phyloP scores from a whole-genome alignment of 2,888 invertebrate genomes.

The Choristoneura rosaceana region DNA sequence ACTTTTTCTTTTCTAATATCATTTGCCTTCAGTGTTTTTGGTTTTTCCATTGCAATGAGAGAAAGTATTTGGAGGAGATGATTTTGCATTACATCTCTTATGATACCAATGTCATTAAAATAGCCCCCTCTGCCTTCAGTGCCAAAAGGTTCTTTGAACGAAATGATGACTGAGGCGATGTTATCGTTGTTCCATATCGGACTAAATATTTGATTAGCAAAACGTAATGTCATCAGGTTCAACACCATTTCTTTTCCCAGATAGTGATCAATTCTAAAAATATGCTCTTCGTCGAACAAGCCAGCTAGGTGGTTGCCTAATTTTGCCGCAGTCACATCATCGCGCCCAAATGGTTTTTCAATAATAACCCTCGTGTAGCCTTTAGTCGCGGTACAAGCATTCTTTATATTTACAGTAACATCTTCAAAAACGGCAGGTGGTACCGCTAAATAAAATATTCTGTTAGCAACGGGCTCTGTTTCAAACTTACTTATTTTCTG shows the following conservation, averaged over 20 bases:
- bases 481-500: constrained; percentile 89
- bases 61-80: constrained; percentile 98
- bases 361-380: constrained; percentile 98
- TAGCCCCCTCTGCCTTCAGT: constrained; percentile 99
- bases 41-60: constrained; percentile 99
- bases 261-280: constrained; percentile 99
- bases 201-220: constrained; percentile 97
- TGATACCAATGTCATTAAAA: constrained; percentile 99
- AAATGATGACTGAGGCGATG: constrained; percentile 96
- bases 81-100: constrained; percentile 99
- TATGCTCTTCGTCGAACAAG: constrained; percentile 96
- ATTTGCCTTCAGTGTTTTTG: constrained; percentile 97
- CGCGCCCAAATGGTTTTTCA: constrained; percentile 99
- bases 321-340: constrained; percentile 92
- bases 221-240: constrained; percentile 98
- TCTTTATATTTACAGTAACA: constrained; percentile 94
- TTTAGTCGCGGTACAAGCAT: constrained; percentile 93
- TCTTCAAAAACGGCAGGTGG: constrained; percentile 97
- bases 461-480: constrained; percentile 88
- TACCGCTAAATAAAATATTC: constrained; percentile 98
- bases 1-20: constrained; percentile 99
- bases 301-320: constrained; percentile 94
- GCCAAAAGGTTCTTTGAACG: constrained; percentile 99
- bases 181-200: constrained; percentile 99
- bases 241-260: constrained; percentile 99